Evolutionary conservation across 2,888 invertebrate species (phyloP), one percentile per base, ranked within the genome.

Genomic region (Xestia rhomboidea): DNA sequence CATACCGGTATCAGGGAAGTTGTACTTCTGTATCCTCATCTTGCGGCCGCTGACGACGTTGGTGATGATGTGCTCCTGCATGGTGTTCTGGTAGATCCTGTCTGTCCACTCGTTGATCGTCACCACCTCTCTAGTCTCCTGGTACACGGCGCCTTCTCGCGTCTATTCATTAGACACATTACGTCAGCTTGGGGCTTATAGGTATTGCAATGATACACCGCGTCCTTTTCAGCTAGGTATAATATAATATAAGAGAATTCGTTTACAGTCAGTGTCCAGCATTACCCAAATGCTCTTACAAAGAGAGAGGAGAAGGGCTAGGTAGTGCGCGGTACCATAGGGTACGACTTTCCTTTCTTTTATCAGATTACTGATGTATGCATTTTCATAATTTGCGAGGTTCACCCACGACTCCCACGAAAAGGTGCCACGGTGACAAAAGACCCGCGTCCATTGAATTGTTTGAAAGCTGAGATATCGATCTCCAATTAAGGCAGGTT

Each of bases 81-180:
- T 98, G 30, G 99, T 99, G 95, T 99, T 98, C 96, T 99, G 98
- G 95, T 99, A 99, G 94, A 99, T 98, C 92, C 99, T 97, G 96
- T 99, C 99, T 88, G 99, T 99, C 98, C 99, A 99, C 96, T 99
- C 99, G 92, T 98, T 97, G 85, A 99, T 98, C 76, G 98, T 98
- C 57, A 99, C 99, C 85, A 98, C 98, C 92, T 99, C 99, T 82
- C 99, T 97, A 60, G 98, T 98, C 96, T 99, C 99, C 95, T 98
- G 98, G 95, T 98, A 99, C 86, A 98, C 97, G 79, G 98, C 97
- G 90, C 98, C 98, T 90, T 98, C 98, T 87, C 98, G 97, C 67
- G 99, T 98, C 98, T 98, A 93, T 54, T 54, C 54, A n/a, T 54
- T 5, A 13, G n/a, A n/a, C 13, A n/a, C n/a, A n/a, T 51, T 51